A percentile compares a stretch with the other conserved stretches of the same genome.
Evolutionary conservation across 2,113 vertebrate species (phyloP).

Genomic region (Leuciscus idus): DNA sequence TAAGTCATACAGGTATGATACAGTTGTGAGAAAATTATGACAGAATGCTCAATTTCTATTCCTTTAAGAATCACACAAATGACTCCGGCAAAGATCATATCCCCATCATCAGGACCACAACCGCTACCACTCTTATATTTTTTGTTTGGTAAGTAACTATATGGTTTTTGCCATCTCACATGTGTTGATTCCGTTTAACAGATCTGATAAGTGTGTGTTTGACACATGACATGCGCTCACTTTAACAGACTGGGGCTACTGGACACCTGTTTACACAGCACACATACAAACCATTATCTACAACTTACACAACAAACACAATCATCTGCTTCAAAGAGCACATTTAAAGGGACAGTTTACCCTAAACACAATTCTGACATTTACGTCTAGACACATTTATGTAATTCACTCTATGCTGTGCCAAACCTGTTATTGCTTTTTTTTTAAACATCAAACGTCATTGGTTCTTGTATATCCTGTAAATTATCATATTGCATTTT

Average conservation of each 20-base stretch:
- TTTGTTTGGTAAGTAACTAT: not conserved
- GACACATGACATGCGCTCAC: not conserved
- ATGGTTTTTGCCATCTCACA: not conserved
- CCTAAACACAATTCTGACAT: not conserved
- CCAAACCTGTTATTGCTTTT: not conserved
- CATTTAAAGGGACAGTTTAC: slow-evolving; percentile 26
- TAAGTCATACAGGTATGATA: no score
- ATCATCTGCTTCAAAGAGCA: not conserved
- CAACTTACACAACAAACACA: slow-evolving; percentile 9
- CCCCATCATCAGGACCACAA: not conserved
- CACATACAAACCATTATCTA: slow-evolving; percentile 7
- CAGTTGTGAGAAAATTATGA: not conserved
- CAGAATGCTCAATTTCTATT: not conserved
- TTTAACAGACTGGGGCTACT: not conserved
- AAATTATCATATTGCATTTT: not conserved
- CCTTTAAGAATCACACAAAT: not conserved
- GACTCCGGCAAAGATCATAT: not conserved
- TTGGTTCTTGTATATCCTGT: not conserved
- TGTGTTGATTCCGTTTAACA: not conserved
- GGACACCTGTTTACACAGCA: slow-evolving; percentile 15
- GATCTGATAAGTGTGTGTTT: not conserved
- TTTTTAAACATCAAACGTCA: not conserved
- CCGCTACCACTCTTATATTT: not conserved
- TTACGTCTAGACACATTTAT: not conserved
- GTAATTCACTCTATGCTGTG: not conserved